phyloP scores from a whole-genome alignment of 2,888 invertebrate genomes.

The Sympetrum striolatum region DNA sequence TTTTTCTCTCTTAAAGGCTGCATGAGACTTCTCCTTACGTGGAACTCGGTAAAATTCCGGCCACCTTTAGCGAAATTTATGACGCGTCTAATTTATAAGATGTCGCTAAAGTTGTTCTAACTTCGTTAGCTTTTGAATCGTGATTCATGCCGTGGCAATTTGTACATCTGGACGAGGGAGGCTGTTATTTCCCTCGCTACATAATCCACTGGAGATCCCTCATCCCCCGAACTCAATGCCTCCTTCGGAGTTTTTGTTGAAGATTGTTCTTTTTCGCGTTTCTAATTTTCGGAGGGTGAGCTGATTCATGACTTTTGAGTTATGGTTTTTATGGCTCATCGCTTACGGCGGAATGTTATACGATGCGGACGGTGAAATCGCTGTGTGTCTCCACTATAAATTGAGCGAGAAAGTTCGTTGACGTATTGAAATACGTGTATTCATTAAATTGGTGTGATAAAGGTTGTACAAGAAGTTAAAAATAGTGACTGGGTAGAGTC shows the following conservation, averaged over 20 bases:
- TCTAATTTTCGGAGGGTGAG: background rate
- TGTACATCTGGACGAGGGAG: constrained; percentile 31
- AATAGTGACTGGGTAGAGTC: too few species aligned
- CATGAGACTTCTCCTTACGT: constrained; percentile 38
- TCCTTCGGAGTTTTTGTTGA: background rate
- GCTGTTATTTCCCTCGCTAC: background rate
- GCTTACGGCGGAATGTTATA: background rate
- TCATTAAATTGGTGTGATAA: too few species aligned
- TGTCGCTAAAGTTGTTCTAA: constrained; percentile 42
- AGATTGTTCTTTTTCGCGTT: constrained; percentile 1
- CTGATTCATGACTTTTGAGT: background rate
- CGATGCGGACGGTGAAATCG: background rate
- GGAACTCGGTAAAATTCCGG: constrained; percentile 34
- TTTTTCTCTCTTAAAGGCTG: constrained; percentile 46
- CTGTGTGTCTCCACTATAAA: too few species aligned
- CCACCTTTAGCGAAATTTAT: constrained; percentile 42
- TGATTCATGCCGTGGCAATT: constrained; percentile 38
- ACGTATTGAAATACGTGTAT: too few species aligned
- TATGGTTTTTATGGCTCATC: background rate
- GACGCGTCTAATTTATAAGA: constrained; percentile 32
- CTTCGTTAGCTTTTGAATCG: constrained; percentile 43
- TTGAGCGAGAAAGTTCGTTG: too few species aligned
- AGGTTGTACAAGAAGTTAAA: too few species aligned
- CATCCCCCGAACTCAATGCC: background rate
- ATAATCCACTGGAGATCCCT: background rate